A percentile compares a stretch with the other conserved stretches of the same genome.
phyloP scores from a whole-genome alignment of 2,797 vertebrate species.

The Melanotaenia trifasciata region DNA sequence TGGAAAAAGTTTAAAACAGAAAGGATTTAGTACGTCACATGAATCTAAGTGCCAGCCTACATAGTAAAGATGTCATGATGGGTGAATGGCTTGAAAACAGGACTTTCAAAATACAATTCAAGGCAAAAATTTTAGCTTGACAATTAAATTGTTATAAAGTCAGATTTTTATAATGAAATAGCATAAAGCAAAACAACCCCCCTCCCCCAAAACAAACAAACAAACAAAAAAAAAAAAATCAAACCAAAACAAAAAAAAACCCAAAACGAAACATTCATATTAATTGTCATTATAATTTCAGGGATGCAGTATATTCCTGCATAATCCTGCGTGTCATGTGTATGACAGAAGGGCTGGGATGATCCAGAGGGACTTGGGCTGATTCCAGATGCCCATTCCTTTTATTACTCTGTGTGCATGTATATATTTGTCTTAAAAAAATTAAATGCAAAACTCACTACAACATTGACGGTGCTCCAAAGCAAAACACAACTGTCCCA shows the following conservation, averaged over 20 bases:
- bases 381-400: slow-evolving; percentile 61
- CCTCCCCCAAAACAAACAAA: background rate
- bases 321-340: slow-evolving; percentile 66
- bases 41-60: no score
- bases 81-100: no score
- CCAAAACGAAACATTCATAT: slow-evolving; percentile 35
- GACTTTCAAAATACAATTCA: background rate
- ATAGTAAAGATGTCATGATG: no score
- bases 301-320: slow-evolving; percentile 57
- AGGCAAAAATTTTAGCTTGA: background rate
- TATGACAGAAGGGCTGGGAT: slow-evolving; percentile 52
- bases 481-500: background rate
- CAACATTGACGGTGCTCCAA: background rate
- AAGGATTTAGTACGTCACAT: no score
- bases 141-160: background rate
- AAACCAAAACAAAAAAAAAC: no score
- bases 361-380: slow-evolving; percentile 46
- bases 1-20: background rate
- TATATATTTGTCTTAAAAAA: slow-evolving; percentile 2
- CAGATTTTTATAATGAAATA: background rate
- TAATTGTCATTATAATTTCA: slow-evolving; percentile 46
- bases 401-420: slow-evolving; percentile 45
- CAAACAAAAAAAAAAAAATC: background rate
- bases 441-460: background rate
- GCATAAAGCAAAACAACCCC: no score